Evolutionary conservation across 2,113 vertebrate genomes (phyloP).

Genomic region (Melanerpes aurifrons): DNA sequence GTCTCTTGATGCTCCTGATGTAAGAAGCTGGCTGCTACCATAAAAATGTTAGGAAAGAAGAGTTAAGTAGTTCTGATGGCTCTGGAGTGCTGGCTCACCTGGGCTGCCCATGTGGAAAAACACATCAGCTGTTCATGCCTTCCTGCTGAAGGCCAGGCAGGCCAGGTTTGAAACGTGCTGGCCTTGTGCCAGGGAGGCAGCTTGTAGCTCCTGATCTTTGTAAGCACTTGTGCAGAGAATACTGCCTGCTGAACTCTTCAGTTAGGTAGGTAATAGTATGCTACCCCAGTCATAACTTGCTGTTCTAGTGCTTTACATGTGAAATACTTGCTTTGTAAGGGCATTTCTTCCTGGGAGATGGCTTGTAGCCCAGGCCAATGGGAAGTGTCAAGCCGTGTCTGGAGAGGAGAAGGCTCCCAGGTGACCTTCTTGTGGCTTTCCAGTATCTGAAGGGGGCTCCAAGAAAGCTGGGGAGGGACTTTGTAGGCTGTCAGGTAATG

Average conservation of each 20-base stretch:
- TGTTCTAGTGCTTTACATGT: neutral
- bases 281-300: neutral
- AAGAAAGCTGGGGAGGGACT: too few species aligned
- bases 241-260: neutral
- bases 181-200: neutral
- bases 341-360: neutral
- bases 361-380: neutral
- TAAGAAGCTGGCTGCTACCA: neutral
- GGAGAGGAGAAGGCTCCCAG: too few species aligned
- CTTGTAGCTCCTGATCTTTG: neutral
- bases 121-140: neutral
- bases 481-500: too few species aligned
- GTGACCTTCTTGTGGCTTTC: too few species aligned
- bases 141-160: neutral
- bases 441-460: too few species aligned
- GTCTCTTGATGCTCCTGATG: neutral
- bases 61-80: neutral
- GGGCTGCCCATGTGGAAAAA: neutral
- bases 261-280: neutral
- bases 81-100: neutral
- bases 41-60: neutral
- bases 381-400: neutral
- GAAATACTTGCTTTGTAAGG: neutral
- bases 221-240: neutral
- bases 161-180: neutral